phyloP scores from a whole-genome alignment of 1,140 invertebrate genomes.

The Halyomorpha halys region DNA sequence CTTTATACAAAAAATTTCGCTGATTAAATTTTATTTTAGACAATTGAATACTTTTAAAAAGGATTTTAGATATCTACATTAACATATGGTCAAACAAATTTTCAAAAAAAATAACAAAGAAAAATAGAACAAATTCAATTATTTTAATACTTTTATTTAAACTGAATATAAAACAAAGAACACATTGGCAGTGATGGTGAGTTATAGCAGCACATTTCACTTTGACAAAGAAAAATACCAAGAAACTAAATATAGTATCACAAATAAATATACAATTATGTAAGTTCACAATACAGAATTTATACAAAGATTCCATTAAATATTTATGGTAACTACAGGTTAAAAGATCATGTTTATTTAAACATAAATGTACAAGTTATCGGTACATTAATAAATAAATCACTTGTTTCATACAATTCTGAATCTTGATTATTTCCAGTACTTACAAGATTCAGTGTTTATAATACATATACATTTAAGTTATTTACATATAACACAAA shows the following conservation, averaged over 20 bases:
- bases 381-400: not conserved
- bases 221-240: not conserved
- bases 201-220: not conserved
- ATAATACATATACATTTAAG: too few species aligned
- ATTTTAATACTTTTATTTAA: too few species aligned
- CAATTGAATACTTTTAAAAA: too few species aligned
- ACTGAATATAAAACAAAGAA: slow-evolving; percentile 7
- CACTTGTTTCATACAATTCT: not conserved
- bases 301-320: not conserved
- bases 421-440: too few species aligned
- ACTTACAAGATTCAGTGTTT: too few species aligned
- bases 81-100: too few species aligned
- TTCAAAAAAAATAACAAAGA: too few species aligned
- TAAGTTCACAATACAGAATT: not conserved
- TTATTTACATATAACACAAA: too few species aligned
- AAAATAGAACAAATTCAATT: too few species aligned
- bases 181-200: slow-evolving; percentile 10
- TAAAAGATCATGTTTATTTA: slow-evolving; percentile 2
- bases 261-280: not conserved
- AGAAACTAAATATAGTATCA: not conserved
- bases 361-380: not conserved
- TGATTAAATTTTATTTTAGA: too few species aligned
- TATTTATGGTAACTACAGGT: not conserved
- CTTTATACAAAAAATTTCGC: too few species aligned
- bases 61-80: too few species aligned